Conservation (phyloP, 1,140 invertebrate genomes). For the Aphelenchoides besseyi region DNA sequence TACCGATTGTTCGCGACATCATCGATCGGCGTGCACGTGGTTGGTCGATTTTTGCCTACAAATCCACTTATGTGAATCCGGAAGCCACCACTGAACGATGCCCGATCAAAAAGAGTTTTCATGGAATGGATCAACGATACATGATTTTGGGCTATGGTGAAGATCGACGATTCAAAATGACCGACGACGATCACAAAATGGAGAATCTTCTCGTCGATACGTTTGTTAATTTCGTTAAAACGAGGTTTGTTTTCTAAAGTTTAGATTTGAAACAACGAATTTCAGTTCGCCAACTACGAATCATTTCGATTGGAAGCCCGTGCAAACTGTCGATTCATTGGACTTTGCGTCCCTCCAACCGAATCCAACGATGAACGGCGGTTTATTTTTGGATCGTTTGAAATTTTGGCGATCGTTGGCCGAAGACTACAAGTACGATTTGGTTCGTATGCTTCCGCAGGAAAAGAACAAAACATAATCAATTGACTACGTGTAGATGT, state of each 20-base stretch:
- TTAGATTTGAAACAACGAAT: background rate
- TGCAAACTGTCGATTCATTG: background rate
- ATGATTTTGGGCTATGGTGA: background rate
- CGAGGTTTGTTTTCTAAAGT: background rate
- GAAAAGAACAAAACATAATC: background rate
- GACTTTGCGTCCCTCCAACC: background rate
- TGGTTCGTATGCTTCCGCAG: background rate
- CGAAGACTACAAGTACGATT: background rate
- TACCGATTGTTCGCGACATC: constrained; percentile 28
- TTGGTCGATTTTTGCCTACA: constrained; percentile 33
- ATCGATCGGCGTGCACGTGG: background rate
- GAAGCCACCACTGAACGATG: constrained; percentile 5
- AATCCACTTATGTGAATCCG: constrained; percentile 26
- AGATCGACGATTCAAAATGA: background rate
- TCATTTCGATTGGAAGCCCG: background rate
- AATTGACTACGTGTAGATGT: background rate
- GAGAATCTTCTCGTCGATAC: constrained; percentile 11
- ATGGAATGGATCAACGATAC: constrained; percentile 20
- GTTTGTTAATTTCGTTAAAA: constrained; percentile 21
- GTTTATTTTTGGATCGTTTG: background rate
- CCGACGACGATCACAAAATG: constrained; percentile 7
- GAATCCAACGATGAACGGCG: background rate
- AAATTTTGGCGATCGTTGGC: background rate
- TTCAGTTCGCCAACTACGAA: background rate
- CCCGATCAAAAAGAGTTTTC: constrained; percentile 15